Evolutionary conservation across 2,113 vertebrate genomes (phyloP), one percentile per base, ranked within the genome.

Genomic region (Hystrix cristata): DNA sequence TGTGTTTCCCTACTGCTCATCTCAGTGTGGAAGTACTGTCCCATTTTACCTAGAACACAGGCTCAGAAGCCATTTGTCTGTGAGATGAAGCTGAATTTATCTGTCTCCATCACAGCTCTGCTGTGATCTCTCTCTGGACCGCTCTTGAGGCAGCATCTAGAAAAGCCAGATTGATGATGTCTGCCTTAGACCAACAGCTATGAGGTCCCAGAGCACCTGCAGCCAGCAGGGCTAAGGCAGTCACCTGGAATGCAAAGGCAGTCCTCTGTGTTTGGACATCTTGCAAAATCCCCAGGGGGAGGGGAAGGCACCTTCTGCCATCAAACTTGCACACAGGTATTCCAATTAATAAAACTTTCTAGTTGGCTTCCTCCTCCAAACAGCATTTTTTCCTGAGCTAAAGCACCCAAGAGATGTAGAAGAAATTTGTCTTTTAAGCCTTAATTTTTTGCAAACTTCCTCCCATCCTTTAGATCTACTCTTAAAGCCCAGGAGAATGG

Each of bases 1-100:
- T 3, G 34, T 16, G 7, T 1, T 7, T 13, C 3, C 31, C 4
- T 21, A 4, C 2, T 18, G 25, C 27, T 59, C 10, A 0, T 12
- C 72, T 51, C 67, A 7, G 48, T 53, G 38, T 7, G 0, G 18
- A 2, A 8, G 60, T 0, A 13, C 27, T 1, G 0, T 1, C 57
- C 48, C 14, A 2, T 8, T n/a, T 43, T 12, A 4, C 13, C 3
- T 18, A 16, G n/a, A 3, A 21, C 82, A 23, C 31, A 48, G 81
- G 51, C 31, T 18, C 72, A n/a, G 79, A 53, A 78, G n/a, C 64
- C 76, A 9, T 69, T 38, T 53, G 48, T 7, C 23, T 23, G 2
- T 0, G 21, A 76, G 9, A 11, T 31, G 60, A 16, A 0, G 43
- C 48, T 7, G 12, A 72, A 0, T 27, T 8, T 11, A 60, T 3